phyloP scores from a whole-genome alignment of 1,140 invertebrate genomes.

The Drosophila asahinai region DNA sequence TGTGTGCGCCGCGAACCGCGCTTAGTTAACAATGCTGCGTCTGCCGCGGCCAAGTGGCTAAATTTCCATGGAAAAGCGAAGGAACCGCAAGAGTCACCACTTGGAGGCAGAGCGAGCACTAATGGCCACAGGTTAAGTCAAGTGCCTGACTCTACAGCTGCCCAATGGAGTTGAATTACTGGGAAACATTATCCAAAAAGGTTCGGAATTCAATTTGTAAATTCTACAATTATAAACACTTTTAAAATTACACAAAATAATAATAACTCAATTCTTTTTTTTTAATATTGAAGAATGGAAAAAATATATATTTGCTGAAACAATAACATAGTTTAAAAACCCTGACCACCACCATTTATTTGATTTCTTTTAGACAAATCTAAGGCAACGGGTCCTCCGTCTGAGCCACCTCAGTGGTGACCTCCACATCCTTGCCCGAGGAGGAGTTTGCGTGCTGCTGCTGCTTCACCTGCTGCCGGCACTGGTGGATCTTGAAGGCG shows the following conservation, averaged over 20 bases:
- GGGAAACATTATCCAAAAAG: not conserved
- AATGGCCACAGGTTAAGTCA: slow-evolving; percentile 34
- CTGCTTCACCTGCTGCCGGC: slow-evolving; percentile 33
- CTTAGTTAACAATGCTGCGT: slow-evolving; percentile 54
- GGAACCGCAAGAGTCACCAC: slow-evolving; percentile 51
- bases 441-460: slow-evolving; percentile 6
- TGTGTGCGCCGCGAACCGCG: slow-evolving; percentile 35
- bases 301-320: not conserved
- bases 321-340: not conserved
- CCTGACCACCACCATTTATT: slow-evolving; percentile 4
- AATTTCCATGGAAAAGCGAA: slow-evolving; percentile 74
- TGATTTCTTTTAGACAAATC: not conserved
- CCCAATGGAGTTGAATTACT: slow-evolving; percentile 4
- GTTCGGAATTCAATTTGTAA: not conserved
- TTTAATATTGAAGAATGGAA: not conserved
- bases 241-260: not conserved
- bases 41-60: slow-evolving; percentile 58
- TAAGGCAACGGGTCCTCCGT: slow-evolving; percentile 18
- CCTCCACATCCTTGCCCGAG: slow-evolving; percentile 21
- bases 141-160: slow-evolving; percentile 7
- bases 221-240: not conserved
- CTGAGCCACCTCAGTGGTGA: slow-evolving; percentile 1
- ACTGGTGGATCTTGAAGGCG: slow-evolving; percentile 57
- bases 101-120: slow-evolving; percentile 23
- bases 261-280: not conserved